Evolutionary conservation across 2,113 vertebrate species (phyloP).

Genomic region (Brachyhypopomus gauderio): DNA sequence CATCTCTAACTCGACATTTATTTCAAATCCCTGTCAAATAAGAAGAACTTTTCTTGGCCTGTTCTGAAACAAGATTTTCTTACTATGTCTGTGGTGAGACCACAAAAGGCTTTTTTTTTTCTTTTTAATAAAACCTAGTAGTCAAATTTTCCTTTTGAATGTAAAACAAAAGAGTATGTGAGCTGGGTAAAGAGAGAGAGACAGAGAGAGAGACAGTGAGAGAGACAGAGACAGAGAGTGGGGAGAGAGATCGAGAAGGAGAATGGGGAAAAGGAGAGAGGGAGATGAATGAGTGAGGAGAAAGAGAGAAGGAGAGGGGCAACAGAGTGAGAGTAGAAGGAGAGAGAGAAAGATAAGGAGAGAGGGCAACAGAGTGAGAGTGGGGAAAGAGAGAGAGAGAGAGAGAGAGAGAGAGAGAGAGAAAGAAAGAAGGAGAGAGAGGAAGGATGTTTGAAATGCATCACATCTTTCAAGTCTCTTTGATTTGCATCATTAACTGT

Average conservation of each 20-base stretch:
- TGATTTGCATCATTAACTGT: conserved; percentile 78
- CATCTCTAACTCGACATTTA: no score
- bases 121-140: neutral
- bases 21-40: no score
- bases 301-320: no score
- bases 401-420: neutral
- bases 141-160: conserved; percentile 11
- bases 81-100: neutral
- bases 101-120: neutral
- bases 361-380: no score
- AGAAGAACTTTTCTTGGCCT: neutral
- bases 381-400: neutral
- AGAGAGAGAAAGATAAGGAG: neutral
- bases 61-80: conserved; percentile 1
- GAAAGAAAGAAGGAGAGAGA: neutral
- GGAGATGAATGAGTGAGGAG: no score
- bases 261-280: no score
- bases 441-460: conserved; percentile 57
- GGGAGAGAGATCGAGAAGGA: neutral
- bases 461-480: conserved; percentile 68
- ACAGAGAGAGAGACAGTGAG: no score
- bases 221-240: no score
- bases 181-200: no score
- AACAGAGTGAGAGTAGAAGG: neutral
- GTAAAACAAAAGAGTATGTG: neutral